phyloP scores from a whole-genome alignment of 1,140 invertebrate genomes.

The Meloidogyne hapla region DNA sequence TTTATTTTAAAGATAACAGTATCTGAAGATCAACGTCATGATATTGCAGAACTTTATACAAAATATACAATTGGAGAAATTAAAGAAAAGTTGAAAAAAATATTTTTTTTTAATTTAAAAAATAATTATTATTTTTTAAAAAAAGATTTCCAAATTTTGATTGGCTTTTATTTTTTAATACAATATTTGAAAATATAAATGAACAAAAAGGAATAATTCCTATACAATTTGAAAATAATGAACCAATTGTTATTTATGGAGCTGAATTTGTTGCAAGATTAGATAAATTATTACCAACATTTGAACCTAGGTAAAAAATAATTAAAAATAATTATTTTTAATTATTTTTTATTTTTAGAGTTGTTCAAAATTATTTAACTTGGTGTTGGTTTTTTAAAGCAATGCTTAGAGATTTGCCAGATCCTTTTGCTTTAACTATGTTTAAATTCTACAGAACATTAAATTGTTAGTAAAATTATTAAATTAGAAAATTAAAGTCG shows the following conservation, averaged over 20 bases:
- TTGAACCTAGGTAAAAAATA: conserved; percentile 48
- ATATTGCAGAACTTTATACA: conserved; percentile 63
- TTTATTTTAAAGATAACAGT: conserved; percentile 56
- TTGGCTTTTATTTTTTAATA: conserved; percentile 61
- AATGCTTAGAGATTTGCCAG: conserved; percentile 54
- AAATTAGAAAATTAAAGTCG: no score
- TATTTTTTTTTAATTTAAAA: background rate
- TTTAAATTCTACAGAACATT: conserved; percentile 63
- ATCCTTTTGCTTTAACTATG: conserved; percentile 63
- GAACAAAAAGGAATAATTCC: conserved; percentile 35
- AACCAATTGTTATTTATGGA: conserved; percentile 61
- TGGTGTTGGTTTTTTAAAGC: conserved; percentile 65
- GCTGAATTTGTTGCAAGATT: conserved; percentile 60
- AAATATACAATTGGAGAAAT: conserved; percentile 63
- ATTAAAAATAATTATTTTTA: background rate
- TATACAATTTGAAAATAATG: conserved; percentile 50
- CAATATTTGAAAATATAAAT: conserved; percentile 57
- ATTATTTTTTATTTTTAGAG: conserved; percentile 40
- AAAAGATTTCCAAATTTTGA: conserved; percentile 56
- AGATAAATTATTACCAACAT: conserved; percentile 55
- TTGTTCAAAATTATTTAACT: conserved; percentile 58
- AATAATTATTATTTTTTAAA: background rate
- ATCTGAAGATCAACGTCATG: conserved; percentile 62
- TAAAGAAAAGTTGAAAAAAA: conserved; percentile 27
- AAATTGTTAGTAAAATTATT: conserved; percentile 46